Evolutionary conservation across 2,113 vertebrate species (phyloP).

Genomic region (Sardina pilchardus): DNA sequence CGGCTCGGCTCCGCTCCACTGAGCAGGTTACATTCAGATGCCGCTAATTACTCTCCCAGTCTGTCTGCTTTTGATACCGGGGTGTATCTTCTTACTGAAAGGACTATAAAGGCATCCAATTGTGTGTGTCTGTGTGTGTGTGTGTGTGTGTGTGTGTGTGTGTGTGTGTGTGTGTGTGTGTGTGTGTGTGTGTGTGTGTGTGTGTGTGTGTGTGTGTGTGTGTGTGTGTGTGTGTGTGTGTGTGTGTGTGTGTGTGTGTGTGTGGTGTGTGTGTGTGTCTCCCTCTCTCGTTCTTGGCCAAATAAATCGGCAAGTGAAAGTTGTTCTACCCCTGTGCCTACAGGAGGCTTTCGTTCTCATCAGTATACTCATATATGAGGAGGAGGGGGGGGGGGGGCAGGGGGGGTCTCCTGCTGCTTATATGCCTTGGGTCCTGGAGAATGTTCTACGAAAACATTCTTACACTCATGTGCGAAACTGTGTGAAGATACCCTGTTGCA

Average conservation of each 20-base stretch:
- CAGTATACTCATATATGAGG: neutral
- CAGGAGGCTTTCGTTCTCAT: neutral
- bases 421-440: neutral
- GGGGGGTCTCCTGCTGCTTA: neutral
- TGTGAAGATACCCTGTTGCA: neutral
- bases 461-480: neutral
- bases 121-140: slow-evolving; percentile 12
- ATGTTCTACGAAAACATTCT: neutral
- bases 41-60: no score
- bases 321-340: neutral
- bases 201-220: neutral
- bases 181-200: slow-evolving; percentile 38
- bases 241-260: no score
- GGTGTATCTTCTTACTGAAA: no score
- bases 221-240: no score
- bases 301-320: neutral
- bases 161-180: no score
- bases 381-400: no score
- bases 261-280: no score
- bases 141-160: slow-evolving; percentile 14
- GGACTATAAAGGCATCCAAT: no score
- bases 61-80: no score
- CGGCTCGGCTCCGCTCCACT: no score
- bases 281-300: neutral
- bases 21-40: no score